A percentile compares a stretch with the other conserved stretches of the same genome.
Conservation (phyloP, 2,888 invertebrate genomes). For the Rhagonycha fulva region DNA sequence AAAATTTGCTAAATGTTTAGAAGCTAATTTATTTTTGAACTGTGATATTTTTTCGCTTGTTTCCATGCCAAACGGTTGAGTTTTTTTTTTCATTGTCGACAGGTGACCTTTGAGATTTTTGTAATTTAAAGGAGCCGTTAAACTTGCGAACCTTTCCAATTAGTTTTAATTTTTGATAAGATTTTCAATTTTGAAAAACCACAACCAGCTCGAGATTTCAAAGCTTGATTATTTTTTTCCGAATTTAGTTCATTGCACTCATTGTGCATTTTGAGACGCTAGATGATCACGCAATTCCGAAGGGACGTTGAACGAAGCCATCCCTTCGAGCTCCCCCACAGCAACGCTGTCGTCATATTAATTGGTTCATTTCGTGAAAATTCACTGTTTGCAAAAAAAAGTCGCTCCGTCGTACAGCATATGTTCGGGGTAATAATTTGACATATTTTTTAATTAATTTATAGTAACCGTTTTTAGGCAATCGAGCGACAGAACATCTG, state of each 20-base stretch:
- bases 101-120: slow-evolving; percentile 8
- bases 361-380: background rate
- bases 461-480: no score
- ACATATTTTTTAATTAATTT: no score
- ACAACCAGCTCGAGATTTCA: background rate
- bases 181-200: background rate
- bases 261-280: background rate
- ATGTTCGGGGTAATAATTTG: no score
- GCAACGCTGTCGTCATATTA: background rate
- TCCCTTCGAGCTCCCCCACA: background rate
- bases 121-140: background rate
- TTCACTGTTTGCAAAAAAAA: background rate
- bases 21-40: background rate
- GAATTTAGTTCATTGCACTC: background rate
- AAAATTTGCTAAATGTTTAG: background rate
- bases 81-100: slow-evolving; percentile 14
- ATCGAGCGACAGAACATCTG: no score
- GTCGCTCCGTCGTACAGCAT: background rate
- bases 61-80: slow-evolving; percentile 3
- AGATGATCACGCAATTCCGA: background rate
- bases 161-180: background rate
- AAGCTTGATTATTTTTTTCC: background rate
- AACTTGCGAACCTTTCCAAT: background rate
- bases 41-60: background rate
- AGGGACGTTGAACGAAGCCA: background rate